Evolutionary conservation across 2,797 vertebrate species (phyloP).

Genomic region (Dermochelys coriacea): DNA sequence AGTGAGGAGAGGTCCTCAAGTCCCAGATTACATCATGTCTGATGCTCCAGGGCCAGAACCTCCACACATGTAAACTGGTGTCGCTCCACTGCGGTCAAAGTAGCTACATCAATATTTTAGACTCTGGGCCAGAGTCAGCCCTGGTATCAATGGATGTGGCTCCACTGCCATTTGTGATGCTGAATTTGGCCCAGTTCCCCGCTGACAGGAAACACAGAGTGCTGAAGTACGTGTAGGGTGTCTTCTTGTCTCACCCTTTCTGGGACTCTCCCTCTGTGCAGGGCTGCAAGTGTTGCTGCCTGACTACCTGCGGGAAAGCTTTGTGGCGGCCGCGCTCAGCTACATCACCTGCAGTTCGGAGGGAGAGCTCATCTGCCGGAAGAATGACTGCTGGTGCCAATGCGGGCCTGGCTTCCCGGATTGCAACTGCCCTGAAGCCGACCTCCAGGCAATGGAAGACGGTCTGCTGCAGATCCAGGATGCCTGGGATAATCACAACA

Average conservation of each 20-base stretch:
- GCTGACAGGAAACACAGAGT: neutral
- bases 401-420: slow-evolving; percentile 90
- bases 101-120: no score
- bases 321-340: slow-evolving; percentile 95
- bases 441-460: slow-evolving; percentile 94
- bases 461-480: slow-evolving; percentile 90
- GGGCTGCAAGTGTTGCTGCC: slow-evolving; percentile 96
- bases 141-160: neutral
- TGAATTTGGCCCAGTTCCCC: neutral
- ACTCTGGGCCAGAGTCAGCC: neutral
- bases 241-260: neutral
- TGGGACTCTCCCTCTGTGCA: slow-evolving; percentile 51
- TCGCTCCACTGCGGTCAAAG: neutral
- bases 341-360: slow-evolving; percentile 96
- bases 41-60: no score
- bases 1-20: neutral
- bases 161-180: neutral
- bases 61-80: neutral
- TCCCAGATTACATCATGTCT: neutral
- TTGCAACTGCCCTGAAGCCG: slow-evolving; percentile 95
- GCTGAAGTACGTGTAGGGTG: rapidly evolving
- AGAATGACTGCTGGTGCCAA: slow-evolving; percentile 94
- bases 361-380: slow-evolving; percentile 92
- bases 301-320: slow-evolving; percentile 91
- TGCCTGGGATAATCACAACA: slow-evolving; percentile 88